These are phyloP conservation scores for Venturia canescens DNA, from an alignment of 1,140 invertebrate genomes.

Conservation along the genomic window DNA sequence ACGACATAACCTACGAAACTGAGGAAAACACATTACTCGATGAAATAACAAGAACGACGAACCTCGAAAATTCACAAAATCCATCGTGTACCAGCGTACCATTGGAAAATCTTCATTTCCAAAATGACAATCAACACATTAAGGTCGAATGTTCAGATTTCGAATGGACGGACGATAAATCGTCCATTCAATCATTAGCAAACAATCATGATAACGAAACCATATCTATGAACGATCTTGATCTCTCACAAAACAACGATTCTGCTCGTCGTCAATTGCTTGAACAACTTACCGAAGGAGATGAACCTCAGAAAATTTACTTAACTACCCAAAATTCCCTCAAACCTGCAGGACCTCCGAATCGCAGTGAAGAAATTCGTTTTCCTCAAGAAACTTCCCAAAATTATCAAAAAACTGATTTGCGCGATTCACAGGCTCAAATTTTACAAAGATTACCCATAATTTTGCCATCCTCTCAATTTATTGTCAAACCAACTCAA, in stretches of 20 bases:
- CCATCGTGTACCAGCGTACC: background rate
- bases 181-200: too few species aligned
- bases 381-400: background rate
- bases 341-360: background rate
- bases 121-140: background rate
- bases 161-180: background rate
- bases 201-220: conserved; percentile 2
- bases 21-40: conserved; percentile 44
- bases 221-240: conserved; percentile 12
- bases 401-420: background rate
- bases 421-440: conserved; percentile 51
- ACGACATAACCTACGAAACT: conserved; percentile 56
- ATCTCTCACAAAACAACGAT: background rate
- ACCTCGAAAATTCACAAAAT: background rate
- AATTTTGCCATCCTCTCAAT: conserved; percentile 55
- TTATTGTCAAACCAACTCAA: conserved; percentile 52
- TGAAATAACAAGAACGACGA: conserved; percentile 17
- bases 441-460: conserved; percentile 58
- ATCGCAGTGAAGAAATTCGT: conserved; percentile 3
- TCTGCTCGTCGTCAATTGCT: background rate
- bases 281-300: background rate
- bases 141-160: background rate
- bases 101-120: background rate
- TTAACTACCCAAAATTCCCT: background rate
- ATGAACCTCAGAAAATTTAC: background rate